Evolutionary conservation across 2,797 vertebrate genomes (phyloP), one percentile per base, ranked within the genome.

Genomic region (Sebastes miniatus): DNA sequence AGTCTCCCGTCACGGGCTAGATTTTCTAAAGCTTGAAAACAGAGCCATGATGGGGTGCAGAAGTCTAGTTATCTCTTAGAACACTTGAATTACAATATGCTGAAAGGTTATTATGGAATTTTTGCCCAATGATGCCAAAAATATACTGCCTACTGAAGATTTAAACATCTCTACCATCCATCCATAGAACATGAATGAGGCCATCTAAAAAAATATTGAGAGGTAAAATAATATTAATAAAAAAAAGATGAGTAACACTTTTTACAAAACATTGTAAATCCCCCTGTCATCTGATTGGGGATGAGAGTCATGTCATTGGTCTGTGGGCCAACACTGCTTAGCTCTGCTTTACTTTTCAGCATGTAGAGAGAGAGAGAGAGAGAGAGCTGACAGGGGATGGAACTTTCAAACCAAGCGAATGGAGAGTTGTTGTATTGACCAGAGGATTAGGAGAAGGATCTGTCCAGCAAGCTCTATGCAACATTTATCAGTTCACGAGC

Each of bases 401-500:
- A 73, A 69, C 54, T 83, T 79, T 84, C 59, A 88, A 69, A 85
- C 20, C 59, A 74, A 57, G 75, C 25, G 65, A 77, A 83, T 25
- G 52, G 87, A 84, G 81, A 80, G 85, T 80, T 76, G 71, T 73
- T 66, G 69, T 77, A 82, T 86, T 88, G 87, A 87, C 88, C 72
- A 78, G 65, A 83, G 87, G 81, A 90, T 92, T 88, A 92, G 73
- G 63, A 82, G 76, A 81, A 71, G 20, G 83, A 87, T 90, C 85
- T 90, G 79, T 84, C 83, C 76, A 61, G 74, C 83, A 87, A 85
- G 69, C 80, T 52, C 67, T 64, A 86, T 88, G 85, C 79, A 93
- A 88, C 75, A 90, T 92, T 90, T 79, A 90, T 90, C 88, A 87
- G 79, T 64, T 89, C 76, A 39, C 64, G 71, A 78, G 84, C 85